Conservation (phyloP, 1,140 invertebrate genomes). For the Dysdera silvatica region DNA sequence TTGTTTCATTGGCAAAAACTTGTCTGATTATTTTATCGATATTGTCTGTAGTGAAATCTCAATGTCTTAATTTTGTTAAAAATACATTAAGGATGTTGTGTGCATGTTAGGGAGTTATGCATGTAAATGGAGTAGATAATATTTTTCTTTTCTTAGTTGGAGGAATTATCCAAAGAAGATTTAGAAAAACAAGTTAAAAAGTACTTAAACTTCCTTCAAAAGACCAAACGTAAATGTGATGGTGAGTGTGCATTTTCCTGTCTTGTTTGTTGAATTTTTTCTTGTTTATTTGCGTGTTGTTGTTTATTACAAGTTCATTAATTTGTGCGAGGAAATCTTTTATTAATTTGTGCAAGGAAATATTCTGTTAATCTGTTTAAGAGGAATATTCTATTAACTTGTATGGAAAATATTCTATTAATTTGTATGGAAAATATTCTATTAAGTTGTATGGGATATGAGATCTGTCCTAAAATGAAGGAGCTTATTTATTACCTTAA, state of each 20-base stretch:
- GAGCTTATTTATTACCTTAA: too few species aligned
- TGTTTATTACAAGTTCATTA: background rate
- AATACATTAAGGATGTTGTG: too few species aligned
- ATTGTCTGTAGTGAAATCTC: too few species aligned
- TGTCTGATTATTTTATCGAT: too few species aligned
- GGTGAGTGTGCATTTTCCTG: conserved; percentile 35
- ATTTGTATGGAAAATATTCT: too few species aligned
- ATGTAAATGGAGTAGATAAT: background rate
- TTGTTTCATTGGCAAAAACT: too few species aligned
- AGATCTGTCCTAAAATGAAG: too few species aligned
- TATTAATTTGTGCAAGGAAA: background rate
- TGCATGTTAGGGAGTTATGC: too few species aligned
- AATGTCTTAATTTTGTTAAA: too few species aligned
- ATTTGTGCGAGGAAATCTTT: background rate
- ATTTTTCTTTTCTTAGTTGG: conserved; percentile 35
- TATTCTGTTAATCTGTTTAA: background rate
- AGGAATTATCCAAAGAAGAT: conserved; percentile 41
- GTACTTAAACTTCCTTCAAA: conserved; percentile 40
- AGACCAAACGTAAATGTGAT: conserved; percentile 40
- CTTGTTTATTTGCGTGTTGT: background rate
- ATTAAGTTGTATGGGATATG: too few species aligned
- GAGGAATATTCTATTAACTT: too few species aligned
- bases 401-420: too few species aligned
- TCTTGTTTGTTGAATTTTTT: background rate
- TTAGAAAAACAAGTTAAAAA: conserved; percentile 44